Conservation (phyloP, 1,140 invertebrate genomes). For the Caerostris darwini region DNA sequence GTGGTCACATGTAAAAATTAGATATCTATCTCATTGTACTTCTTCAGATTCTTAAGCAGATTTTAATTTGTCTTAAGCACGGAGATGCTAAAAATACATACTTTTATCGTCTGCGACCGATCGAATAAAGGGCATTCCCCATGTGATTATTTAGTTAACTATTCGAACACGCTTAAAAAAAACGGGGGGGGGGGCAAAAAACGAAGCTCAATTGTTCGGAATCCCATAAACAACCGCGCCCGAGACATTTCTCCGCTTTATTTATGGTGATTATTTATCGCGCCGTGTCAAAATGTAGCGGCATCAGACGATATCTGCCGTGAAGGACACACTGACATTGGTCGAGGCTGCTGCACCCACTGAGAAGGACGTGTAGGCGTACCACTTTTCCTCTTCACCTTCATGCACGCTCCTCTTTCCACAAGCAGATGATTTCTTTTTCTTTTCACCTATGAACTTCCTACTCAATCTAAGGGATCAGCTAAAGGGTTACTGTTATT, state of each 20-base stretch:
- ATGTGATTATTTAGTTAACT: conserved; percentile 7
- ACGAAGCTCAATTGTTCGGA: conserved; percentile 15
- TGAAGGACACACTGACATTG: conserved; percentile 32
- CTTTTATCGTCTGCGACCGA: not conserved
- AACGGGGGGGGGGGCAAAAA: not conserved
- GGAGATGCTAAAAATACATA: not conserved
- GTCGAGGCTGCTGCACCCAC: conserved; percentile 33
- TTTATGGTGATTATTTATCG: conserved; percentile 37
- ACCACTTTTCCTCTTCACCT: conserved; percentile 22
- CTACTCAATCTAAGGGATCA: too few species aligned
- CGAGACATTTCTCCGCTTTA: conserved; percentile 9
- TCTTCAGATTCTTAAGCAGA: too few species aligned
- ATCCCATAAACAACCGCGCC: conserved; percentile 34
- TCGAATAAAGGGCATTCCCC: conserved; percentile 31
- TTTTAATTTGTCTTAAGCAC: not conserved
- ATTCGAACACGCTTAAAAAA: not conserved
- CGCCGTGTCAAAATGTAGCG: conserved; percentile 20
- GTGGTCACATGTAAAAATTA: too few species aligned
- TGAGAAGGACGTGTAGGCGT: conserved; percentile 33
- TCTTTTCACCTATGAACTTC: too few species aligned
- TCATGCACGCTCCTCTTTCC: not conserved
- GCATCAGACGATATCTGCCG: conserved; percentile 30
- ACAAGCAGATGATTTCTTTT: not conserved
- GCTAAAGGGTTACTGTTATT: too few species aligned
- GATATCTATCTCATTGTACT: too few species aligned